These are phyloP conservation scores for Sarcophaga bullata DNA, from an alignment of 1,140 invertebrate species.

Conservation along the genomic window DNA sequence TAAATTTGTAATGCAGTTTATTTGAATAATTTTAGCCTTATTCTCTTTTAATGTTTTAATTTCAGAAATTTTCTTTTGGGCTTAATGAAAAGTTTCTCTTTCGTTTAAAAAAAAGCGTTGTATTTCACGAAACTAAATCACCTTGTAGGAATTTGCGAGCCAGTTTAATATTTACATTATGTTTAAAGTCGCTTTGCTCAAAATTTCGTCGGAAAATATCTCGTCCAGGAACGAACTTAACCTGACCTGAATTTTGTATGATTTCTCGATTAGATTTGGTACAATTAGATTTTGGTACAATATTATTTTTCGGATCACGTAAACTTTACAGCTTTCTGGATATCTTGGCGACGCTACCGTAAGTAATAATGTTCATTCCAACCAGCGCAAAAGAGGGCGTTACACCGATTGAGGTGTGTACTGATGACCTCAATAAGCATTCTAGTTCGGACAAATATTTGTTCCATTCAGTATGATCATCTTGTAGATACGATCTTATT, in stretches of 20 bases:
- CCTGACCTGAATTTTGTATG: neutral
- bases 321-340: too few species aligned
- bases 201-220: neutral
- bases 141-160: neutral
- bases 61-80: too few species aligned
- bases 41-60: too few species aligned
- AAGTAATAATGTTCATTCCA: neutral
- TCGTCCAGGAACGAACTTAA: too few species aligned
- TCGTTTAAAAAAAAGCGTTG: too few species aligned
- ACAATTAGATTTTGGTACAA: neutral
- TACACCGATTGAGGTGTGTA: neutral
- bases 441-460: slow-evolving; percentile 3
- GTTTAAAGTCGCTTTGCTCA: neutral
- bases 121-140: too few species aligned
- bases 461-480: neutral
- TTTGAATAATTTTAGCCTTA: too few species aligned
- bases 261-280: neutral
- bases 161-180: neutral
- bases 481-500: neutral
- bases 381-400: neutral
- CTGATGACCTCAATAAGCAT: neutral
- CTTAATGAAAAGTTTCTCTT: too few species aligned
- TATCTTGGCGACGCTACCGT: neutral
- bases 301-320: neutral
- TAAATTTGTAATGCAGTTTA: too few species aligned